Conservation (phyloP, 2,888 invertebrate species). For the Aricia artaxerxes region DNA sequence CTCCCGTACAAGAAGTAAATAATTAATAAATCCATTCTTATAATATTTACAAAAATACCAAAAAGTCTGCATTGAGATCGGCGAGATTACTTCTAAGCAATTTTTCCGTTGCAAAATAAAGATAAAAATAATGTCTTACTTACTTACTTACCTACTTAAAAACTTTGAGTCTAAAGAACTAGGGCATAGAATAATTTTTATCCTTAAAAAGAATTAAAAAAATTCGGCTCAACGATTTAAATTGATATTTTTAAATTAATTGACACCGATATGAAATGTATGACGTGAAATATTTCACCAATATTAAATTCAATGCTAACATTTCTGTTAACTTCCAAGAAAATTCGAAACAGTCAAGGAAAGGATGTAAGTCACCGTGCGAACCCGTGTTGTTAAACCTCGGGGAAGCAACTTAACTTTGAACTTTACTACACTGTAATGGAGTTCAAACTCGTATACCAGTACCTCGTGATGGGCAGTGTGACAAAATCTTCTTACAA, state of each 20-base stretch:
- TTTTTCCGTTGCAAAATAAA: no score
- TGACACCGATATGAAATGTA: background rate
- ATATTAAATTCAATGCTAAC: background rate
- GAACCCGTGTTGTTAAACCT: background rate
- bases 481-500: constrained; percentile 78
- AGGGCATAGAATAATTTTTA: no score
- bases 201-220: no score
- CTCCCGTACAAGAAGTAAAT: no score
- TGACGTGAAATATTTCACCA: background rate
- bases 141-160: no score
- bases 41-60: no score
- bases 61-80: no score
- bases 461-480: constrained; percentile 63
- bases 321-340: constrained; percentile 26
- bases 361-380: constrained; percentile 17
- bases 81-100: no score
- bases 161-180: no score
- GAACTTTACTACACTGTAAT: constrained; percentile 38
- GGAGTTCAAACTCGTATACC: constrained; percentile 56
- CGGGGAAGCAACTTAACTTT: background rate
- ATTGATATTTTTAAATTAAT: background rate
- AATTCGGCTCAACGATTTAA: background rate
- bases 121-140: no score
- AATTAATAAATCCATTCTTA: no score
- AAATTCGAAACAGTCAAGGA: constrained; percentile 16